These are phyloP conservation scores for Clarias batrachus DNA, from an alignment of 2,113 vertebrate species.

Conservation along the genomic window DNA sequence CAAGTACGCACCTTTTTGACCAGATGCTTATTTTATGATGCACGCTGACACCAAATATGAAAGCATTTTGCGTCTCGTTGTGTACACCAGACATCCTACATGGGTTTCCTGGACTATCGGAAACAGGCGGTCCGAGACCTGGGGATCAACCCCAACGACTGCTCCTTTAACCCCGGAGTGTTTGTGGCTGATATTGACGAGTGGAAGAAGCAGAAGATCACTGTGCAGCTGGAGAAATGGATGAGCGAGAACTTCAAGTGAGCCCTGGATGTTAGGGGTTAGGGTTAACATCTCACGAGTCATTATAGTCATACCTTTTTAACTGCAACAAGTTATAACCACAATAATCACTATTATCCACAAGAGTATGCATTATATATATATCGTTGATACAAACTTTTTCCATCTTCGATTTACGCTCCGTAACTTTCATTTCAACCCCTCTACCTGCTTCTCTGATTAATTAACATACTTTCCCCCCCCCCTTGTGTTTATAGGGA, in stretches of 20 bases:
- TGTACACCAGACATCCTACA: conserved; percentile 84
- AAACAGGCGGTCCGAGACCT: conserved; percentile 85
- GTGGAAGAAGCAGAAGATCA: conserved; percentile 91
- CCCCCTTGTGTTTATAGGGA: conserved; percentile 66
- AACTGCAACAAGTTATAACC: neutral
- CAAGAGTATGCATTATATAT: neutral
- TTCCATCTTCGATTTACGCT: neutral
- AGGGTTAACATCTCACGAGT: neutral
- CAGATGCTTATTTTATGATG: neutral
- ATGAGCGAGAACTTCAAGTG: conserved; percentile 90
- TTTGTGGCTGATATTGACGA: conserved; percentile 88
- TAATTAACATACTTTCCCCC: neutral
- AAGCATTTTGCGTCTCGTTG: neutral
- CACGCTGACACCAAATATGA: neutral
- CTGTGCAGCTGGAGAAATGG: conserved; percentile 92
- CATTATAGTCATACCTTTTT: neutral
- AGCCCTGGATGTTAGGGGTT: conserved; percentile 15
- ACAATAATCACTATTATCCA: neutral
- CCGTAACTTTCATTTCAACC: neutral
- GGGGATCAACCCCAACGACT: conserved; percentile 90
- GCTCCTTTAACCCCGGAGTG: conserved; percentile 95
- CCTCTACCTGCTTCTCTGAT: neutral
- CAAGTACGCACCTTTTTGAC: conserved; percentile 75
- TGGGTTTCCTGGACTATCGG: conserved; percentile 96
- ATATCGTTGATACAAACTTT: neutral